These are phyloP conservation scores for Drosophila mimica DNA, from an alignment of 2,888 invertebrate genomes.

Conservation along the genomic window DNA sequence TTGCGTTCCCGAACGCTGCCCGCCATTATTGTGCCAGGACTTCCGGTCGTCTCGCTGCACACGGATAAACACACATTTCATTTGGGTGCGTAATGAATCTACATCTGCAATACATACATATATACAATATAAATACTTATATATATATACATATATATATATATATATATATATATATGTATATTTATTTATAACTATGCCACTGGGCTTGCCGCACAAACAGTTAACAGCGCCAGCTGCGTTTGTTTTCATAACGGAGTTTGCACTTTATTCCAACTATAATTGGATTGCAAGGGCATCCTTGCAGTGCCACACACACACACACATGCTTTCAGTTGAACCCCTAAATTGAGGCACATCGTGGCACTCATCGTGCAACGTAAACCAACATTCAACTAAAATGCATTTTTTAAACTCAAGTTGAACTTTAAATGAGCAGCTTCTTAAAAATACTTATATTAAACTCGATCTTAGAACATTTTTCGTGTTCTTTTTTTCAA, in stretches of 20 bases:
- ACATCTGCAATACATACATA: constrained; percentile 2
- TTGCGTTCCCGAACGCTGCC: constrained; percentile 94
- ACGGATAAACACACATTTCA: constrained; percentile 89
- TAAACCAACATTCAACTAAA: background rate
- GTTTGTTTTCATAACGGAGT: constrained; percentile 1
- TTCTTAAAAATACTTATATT: background rate
- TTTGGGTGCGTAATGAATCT: constrained; percentile 84
- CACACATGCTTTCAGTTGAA: background rate
- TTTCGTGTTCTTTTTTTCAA: background rate
- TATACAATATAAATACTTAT: background rate
- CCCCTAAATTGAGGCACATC: background rate
- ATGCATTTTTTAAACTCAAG: background rate
- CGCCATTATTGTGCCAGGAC: constrained; percentile 94
- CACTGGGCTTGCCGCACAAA: constrained; percentile 1
- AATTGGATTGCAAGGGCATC: constrained; percentile 23
- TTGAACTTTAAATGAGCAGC: background rate
- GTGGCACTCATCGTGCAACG: background rate
- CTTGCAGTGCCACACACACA: background rate
- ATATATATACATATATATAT: background rate
- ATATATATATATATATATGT: background rate
- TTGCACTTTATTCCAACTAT: constrained; percentile 18
- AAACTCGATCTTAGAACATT: background rate
- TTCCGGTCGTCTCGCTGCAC: constrained; percentile 92
- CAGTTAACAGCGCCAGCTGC: background rate
- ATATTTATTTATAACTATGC: background rate